Evolutionary conservation across 2,888 invertebrate genomes (phyloP).

Genomic region (Drosophila stalkeri): DNA sequence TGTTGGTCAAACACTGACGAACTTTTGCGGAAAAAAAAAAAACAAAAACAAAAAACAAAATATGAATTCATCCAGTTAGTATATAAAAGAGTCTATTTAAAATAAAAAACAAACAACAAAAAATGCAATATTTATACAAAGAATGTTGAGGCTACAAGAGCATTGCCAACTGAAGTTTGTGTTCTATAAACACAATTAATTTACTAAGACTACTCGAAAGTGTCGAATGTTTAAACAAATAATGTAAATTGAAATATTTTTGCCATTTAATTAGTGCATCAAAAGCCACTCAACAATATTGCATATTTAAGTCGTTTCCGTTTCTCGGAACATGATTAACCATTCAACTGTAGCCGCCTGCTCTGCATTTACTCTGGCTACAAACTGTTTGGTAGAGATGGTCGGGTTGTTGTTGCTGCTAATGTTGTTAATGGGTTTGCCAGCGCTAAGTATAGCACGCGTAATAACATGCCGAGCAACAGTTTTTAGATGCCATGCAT

Average conservation of each 20-base stretch:
- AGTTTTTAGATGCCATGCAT: constrained; percentile 70
- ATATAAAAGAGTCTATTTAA: constrained; percentile 3
- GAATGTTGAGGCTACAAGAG: neutral
- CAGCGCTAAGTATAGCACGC: constrained; percentile 60
- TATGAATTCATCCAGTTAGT: constrained; percentile 1
- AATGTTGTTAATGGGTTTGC: constrained; percentile 42
- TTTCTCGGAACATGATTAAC: constrained; percentile 16
- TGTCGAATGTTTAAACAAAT: neutral
- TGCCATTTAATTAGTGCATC: neutral
- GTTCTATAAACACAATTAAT: neutral
- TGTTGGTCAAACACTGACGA: constrained; percentile 3
- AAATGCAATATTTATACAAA: neutral
- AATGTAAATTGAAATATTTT: neutral
- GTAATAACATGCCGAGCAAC: constrained; percentile 74
- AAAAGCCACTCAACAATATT: neutral
- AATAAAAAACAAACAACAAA: neutral
- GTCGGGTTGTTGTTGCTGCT: constrained; percentile 8
- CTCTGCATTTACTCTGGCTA: constrained; percentile 52
- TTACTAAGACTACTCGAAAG: neutral
- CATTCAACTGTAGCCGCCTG: constrained; percentile 5
- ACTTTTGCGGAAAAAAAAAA: neutral
- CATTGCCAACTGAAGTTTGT: neutral
- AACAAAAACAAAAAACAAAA: neutral
- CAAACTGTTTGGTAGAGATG: constrained; percentile 48
- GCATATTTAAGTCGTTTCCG: constrained; percentile 6